phyloP scores from a whole-genome alignment of 2,888 invertebrate species.

The Campoplex nolae region DNA sequence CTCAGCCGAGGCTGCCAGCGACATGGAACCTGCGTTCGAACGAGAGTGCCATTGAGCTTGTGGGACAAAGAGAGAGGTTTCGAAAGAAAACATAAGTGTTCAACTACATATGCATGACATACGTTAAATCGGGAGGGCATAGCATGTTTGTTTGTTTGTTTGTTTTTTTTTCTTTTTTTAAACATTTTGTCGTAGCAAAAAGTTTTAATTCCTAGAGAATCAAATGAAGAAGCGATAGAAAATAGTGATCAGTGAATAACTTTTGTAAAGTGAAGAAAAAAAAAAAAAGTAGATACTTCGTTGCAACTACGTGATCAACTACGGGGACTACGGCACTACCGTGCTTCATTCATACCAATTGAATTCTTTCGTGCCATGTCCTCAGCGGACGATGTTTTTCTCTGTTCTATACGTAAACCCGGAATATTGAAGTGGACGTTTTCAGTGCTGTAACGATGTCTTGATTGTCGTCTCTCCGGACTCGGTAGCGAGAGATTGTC shows the following conservation, averaged over 20 bases:
- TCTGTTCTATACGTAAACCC: constrained; percentile 93
- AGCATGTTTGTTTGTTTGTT: neutral
- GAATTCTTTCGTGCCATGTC: constrained; percentile 96
- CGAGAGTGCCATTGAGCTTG: constrained; percentile 68
- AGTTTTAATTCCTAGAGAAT: constrained; percentile 21
- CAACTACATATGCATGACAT: constrained; percentile 67
- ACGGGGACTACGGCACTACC: constrained; percentile 64
- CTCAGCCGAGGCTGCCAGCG: constrained; percentile 85
- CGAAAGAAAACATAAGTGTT: constrained; percentile 68
- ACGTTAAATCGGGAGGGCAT: constrained; percentile 42
- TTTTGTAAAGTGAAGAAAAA: neutral
- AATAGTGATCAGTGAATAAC: neutral
- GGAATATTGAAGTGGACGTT: constrained; percentile 96
- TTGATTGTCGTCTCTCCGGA: constrained; percentile 90
- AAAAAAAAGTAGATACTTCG: constrained; percentile 14
- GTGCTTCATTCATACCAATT: constrained; percentile 86
- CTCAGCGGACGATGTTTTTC: constrained; percentile 96
- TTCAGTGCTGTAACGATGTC: constrained; percentile 94
- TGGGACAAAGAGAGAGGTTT: constrained; percentile 66
- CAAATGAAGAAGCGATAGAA: constrained; percentile 21
- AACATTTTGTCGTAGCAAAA: constrained; percentile 4
- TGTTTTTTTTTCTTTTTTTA: neutral
- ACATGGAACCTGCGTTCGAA: constrained; percentile 79
- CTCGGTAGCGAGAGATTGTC: constrained; percentile 92
- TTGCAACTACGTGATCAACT: constrained; percentile 55